These are phyloP conservation scores for Ivindomyrus marchei DNA, from an alignment of 2,113 vertebrate genomes.

Conservation along the genomic window DNA sequence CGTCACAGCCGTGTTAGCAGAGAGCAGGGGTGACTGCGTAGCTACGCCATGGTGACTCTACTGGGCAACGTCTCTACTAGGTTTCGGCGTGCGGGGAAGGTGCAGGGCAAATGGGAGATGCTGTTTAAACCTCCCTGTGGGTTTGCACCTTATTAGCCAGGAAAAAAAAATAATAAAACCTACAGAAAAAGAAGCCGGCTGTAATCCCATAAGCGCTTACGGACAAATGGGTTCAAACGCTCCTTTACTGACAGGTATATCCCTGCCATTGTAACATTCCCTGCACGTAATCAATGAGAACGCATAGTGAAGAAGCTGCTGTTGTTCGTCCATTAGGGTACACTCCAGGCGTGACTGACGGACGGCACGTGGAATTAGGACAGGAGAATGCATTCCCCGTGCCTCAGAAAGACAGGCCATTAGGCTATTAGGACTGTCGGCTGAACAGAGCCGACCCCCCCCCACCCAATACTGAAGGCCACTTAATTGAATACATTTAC, in stretches of 20 bases:
- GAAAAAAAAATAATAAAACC: background rate
- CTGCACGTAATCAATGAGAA: constrained; percentile 35
- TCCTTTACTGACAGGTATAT: background rate
- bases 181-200: background rate
- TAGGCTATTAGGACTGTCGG: constrained; percentile 93
- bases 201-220: background rate
- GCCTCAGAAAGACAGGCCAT: constrained; percentile 62
- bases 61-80: background rate
- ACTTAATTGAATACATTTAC: constrained; percentile 99
- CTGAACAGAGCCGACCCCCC: constrained; percentile 82
- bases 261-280: background rate
- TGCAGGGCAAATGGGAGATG: background rate
- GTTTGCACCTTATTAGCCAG: background rate
- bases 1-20: background rate
- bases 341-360: constrained; percentile 34
- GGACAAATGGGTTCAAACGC: background rate
- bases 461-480: constrained; percentile 66
- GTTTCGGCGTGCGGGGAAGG: background rate
- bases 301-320: constrained; percentile 32
- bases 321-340: constrained; percentile 46
- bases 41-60: background rate
- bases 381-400: constrained; percentile 48
- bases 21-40: background rate
- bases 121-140: background rate
- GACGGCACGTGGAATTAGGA: constrained; percentile 38